Evolutionary conservation across 2,888 invertebrate genomes (phyloP), one percentile per base, ranked within the genome.

Genomic region (Yponomeuta plumbellus): DNA sequence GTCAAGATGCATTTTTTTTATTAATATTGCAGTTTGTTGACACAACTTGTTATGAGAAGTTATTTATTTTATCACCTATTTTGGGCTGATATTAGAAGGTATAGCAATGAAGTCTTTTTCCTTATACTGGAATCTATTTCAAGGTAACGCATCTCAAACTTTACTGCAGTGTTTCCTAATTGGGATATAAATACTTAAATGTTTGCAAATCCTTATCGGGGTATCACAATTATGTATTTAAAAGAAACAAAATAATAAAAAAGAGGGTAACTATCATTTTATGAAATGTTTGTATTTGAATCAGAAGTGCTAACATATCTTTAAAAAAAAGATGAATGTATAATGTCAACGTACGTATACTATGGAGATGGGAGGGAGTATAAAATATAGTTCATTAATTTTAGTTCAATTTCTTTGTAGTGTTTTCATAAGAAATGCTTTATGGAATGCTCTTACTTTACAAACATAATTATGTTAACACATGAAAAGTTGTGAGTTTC

Each of bases 321-420:
- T 86, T 59, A 59, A 17, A 52, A 52, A 52, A 80, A 77, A 83
- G 80, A 75, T 81, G 80, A 85, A 52, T 81, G 80, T 85, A 34
- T 34, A 83, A 81, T 80, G n/a, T n/a, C n/a, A n/a, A n/a, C n/a
- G n/a, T n/a, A n/a, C n/a, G n/a, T 83, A 80, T 80, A 52, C 44
- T 52, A 52, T 52, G 44, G 44, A 52, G 73, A 71, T 73, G 73
- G 72, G 78, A 76, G 79, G 80, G 77, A 78, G 78, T 79, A 67
- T 74, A 71, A n/a, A 81, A 78, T 11, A 79, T 82, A 79, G 84
- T 84, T 83, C 81, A 76, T 82, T 85, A 83, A 83, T 84, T 87
- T 89, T 88, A 89, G 88, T 91, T 88, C 74, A 82, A 86, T 85
- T 87, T 86, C 82, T 85, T 86, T 85, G 80, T 88, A 86, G 85